Percentiles rank a stretch among this genome's conserved stretches.
Conservation (phyloP, 1,140 invertebrate species). For the Gyrodactylus salaris region DNA sequence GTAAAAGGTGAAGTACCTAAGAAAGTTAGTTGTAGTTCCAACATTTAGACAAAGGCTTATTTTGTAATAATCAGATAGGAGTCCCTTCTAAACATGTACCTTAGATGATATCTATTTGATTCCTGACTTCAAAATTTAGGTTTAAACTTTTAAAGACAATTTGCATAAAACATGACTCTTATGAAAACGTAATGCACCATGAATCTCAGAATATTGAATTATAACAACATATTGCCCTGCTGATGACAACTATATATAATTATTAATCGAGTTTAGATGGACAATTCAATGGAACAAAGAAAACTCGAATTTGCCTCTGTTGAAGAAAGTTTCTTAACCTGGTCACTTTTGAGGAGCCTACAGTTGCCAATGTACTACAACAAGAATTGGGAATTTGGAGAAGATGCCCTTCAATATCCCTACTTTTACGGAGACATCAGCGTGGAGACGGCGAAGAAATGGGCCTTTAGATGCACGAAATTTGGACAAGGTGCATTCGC, state of each 20-base stretch:
- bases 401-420: background rate
- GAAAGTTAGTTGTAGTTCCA: too few species aligned
- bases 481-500: background rate
- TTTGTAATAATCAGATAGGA: too few species aligned
- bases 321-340: background rate
- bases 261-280: background rate
- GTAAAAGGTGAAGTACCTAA: too few species aligned
- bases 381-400: background rate
- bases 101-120: too few species aligned
- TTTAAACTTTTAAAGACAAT: too few species aligned
- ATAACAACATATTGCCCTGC: too few species aligned
- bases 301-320: background rate
- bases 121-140: too few species aligned
- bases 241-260: background rate
- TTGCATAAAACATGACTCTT: too few species aligned
- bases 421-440: background rate
- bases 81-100: too few species aligned
- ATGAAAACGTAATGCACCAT: too few species aligned
- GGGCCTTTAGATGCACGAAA: background rate
- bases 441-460: background rate
- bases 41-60: too few species aligned
- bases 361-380: background rate
- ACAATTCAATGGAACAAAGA: background rate
- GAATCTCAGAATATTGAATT: too few species aligned
- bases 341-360: background rate